Evolutionary conservation across 2,888 invertebrate genomes (phyloP).

Genomic region (Hylaea fasciaria): DNA sequence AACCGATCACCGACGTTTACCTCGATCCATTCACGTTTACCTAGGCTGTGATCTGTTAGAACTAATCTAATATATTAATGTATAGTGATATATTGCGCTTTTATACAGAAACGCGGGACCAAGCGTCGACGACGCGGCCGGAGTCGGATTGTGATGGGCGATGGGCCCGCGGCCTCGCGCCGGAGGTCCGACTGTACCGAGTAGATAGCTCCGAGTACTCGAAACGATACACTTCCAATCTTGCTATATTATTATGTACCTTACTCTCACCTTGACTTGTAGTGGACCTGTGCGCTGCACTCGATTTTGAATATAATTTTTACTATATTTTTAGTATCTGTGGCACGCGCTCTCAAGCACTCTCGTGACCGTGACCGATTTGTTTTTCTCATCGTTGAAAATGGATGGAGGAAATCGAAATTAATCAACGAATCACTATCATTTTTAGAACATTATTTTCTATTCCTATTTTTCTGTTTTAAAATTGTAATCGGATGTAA

Average conservation of each 20-base stretch:
- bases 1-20: conserved; percentile 44
- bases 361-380: conserved; percentile 1
- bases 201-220: background rate
- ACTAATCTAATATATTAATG: conserved; percentile 56
- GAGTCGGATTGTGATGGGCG: conserved; percentile 34
- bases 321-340: conserved; percentile 38
- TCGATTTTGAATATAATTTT: conserved; percentile 48
- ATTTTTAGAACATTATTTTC: background rate
- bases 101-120: conserved; percentile 66
- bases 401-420: conserved; percentile 4
- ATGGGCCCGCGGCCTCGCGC: background rate
- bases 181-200: background rate
- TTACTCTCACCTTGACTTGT: background rate
- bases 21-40: conserved; percentile 63
- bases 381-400: conserved; percentile 8
- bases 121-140: conserved; percentile 44
- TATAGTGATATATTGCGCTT: conserved; percentile 37
- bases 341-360: conserved; percentile 5
- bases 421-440: conserved; percentile 3
- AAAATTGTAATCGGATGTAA: no score
- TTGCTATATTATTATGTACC: conserved; percentile 1
- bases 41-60: conserved; percentile 83
- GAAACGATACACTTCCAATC: background rate
- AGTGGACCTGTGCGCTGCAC: conserved; percentile 27
- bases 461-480: background rate